These are phyloP conservation scores for Cydia fagiglandana DNA, from an alignment of 1,140 invertebrate species.

Conservation along the genomic window DNA sequence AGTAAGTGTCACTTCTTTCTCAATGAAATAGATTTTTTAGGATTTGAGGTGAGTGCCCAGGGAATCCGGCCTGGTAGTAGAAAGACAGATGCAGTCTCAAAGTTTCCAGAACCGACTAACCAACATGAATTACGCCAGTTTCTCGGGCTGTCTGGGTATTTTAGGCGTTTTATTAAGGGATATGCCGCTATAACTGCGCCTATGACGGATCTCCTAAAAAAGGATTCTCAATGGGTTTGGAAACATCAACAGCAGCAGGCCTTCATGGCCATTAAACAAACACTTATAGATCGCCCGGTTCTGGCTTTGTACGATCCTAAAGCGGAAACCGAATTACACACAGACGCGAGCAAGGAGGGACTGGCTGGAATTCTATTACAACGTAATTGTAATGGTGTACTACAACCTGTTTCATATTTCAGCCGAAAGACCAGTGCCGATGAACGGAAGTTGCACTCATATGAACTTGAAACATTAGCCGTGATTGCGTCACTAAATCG, in stretches of 20 bases:
- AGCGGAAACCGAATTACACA: background rate
- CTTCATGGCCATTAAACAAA: background rate
- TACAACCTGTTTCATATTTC: background rate
- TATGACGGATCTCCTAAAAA: background rate
- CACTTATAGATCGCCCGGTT: background rate
- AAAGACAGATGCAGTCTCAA: background rate
- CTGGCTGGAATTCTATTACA: background rate
- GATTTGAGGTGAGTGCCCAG: background rate
- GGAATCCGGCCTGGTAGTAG: background rate
- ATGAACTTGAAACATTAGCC: background rate
- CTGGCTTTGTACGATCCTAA: background rate
- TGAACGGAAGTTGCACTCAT: background rate
- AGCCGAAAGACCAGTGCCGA: background rate
- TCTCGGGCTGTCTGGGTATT: background rate
- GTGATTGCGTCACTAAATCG: background rate
- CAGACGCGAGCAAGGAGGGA: background rate
- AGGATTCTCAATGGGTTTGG: background rate
- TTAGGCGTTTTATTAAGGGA: background rate
- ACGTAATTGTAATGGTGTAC: background rate
- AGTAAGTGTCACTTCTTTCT: conserved; percentile 3
- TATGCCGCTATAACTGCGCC: background rate
- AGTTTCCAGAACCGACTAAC: background rate
- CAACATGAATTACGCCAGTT: background rate
- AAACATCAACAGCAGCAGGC: background rate
- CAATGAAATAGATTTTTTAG: background rate